Evolutionary conservation across 2,888 invertebrate genomes (phyloP), one percentile per base, ranked within the genome.

Genomic region (Auanema sp.): DNA sequence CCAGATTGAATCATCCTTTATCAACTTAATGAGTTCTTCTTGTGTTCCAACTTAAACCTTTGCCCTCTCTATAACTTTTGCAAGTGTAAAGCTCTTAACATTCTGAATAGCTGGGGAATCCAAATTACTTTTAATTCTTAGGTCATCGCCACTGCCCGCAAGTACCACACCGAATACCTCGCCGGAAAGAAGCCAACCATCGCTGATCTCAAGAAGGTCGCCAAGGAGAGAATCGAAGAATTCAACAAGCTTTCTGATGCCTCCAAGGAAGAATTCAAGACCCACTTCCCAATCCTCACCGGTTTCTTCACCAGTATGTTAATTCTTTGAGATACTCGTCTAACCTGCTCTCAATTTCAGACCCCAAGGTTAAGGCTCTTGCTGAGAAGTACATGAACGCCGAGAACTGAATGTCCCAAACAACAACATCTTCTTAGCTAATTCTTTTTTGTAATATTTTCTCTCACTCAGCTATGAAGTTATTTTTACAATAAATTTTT

Each of bases 261-360:
- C 8, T 71, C 79, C 65, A 81, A 81, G 72, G 69, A 55, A 50
- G 64, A 76, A 52, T 75, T 74, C 78, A 67, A 71, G 65, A 41
- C 21, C 11, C 49, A 78, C 53, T 69, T 81, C 79, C 80, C 80
- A 63, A 79, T 81, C 65, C 71, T 81, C 64, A 76, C 80, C 67
- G 65, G 62, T 49, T 68, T 80, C 63, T 66, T 79, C 72, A 68
- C 76, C 66, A 80, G 72, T 69, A 40, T 67, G 65, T 50, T 55
- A 14, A 41, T 40, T 53, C 21, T 16, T 57, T 21, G 33, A 33
- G 8, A 33, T 3, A 33, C 33, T 33, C 3, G 33, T 33, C 33
- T 33, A 5, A 33, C 33, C 3, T 33, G 3, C 33, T 33, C 33
- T 33, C 8, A 33, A 33, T 33, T 33, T 33, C 33, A 33, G 33